Percentiles rank a stretch among this genome's conserved stretches.
phyloP scores from a whole-genome alignment of 2,797 vertebrate species.

The Naso thynnoides region DNA sequence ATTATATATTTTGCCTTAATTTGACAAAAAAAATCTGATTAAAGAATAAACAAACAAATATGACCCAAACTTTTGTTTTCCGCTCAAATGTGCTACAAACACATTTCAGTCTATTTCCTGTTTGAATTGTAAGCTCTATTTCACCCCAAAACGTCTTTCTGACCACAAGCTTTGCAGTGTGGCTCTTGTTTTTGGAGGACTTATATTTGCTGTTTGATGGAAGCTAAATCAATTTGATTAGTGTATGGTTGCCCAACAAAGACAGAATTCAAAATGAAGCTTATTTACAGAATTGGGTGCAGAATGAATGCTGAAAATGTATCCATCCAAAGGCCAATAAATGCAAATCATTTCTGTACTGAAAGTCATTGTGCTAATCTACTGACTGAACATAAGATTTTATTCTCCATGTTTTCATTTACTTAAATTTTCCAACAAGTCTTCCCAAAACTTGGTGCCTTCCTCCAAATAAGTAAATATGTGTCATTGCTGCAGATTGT shows the following conservation, averaged over 20 bases:
- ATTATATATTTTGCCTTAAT: too few relatives aligned
- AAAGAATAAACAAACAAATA: neutral
- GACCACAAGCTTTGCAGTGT: constrained; percentile 7
- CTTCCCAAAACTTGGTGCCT: neutral
- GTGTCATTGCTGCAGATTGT: constrained; percentile 41
- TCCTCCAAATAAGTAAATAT: constrained; percentile 31
- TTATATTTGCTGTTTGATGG: neutral
- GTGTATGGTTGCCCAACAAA: too few relatives aligned
- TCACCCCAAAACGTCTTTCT: constrained; percentile 12
- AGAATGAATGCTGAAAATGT: constrained; percentile 16
- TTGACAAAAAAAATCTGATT: neutral
- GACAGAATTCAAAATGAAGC: constrained; percentile 24
- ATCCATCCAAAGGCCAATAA: constrained; percentile 21
- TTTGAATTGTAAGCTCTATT: constrained; percentile 5
- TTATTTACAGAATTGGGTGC: constrained; percentile 26
- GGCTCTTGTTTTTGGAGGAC: neutral
- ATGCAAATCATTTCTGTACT: constrained; percentile 5
- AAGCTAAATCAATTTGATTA: neutral
- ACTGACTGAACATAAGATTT: neutral
- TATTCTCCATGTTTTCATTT: constrained; percentile 7
- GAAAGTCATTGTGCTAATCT: constrained; percentile 28
- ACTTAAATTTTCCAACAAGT: constrained; percentile 4
- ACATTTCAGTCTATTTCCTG: neutral
- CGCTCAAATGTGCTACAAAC: too few relatives aligned
- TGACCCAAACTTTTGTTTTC: too few relatives aligned